phyloP scores from a whole-genome alignment of 2,888 invertebrate genomes.

The Trichopria drosophilae region DNA sequence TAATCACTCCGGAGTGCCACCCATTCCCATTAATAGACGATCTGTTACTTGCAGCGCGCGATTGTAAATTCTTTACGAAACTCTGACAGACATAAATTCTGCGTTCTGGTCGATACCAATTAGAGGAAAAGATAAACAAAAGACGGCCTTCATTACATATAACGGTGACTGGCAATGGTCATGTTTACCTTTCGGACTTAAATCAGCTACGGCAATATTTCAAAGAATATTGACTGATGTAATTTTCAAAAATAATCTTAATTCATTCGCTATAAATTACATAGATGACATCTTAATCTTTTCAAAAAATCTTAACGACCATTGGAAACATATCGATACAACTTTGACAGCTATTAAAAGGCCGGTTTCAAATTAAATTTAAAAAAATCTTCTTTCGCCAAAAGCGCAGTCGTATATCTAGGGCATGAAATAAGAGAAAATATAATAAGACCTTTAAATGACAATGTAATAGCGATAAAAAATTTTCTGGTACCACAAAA shows the following conservation, averaged over 20 bases:
- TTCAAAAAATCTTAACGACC: conserved; percentile 33
- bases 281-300: conserved; percentile 32
- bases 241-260: conserved; percentile 27
- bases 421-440: conserved; percentile 28
- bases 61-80: too few relatives aligned
- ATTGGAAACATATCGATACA: conserved; percentile 32
- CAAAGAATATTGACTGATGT: conserved; percentile 27
- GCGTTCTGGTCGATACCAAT: conserved; percentile 30
- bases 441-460: conserved; percentile 26
- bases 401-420: conserved; percentile 24
- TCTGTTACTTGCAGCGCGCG: too few relatives aligned
- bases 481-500: conserved; percentile 19
- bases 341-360: conserved; percentile 30
- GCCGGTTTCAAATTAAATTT: conserved; percentile 33
- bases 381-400: conserved; percentile 30
- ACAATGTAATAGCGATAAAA: conserved; percentile 28
- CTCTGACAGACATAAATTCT: too few relatives aligned
- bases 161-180: conserved; percentile 34
- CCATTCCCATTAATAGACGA: too few relatives aligned
- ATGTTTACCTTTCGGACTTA: conserved; percentile 29
- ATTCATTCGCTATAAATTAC: conserved; percentile 31
- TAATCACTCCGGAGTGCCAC: too few relatives aligned
- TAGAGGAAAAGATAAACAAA: conserved; percentile 29
- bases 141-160: conserved; percentile 33
- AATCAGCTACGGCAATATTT: conserved; percentile 30